Evolutionary conservation across 2,113 vertebrate genomes (phyloP).

Genomic region (Dryoscopus gambensis): DNA sequence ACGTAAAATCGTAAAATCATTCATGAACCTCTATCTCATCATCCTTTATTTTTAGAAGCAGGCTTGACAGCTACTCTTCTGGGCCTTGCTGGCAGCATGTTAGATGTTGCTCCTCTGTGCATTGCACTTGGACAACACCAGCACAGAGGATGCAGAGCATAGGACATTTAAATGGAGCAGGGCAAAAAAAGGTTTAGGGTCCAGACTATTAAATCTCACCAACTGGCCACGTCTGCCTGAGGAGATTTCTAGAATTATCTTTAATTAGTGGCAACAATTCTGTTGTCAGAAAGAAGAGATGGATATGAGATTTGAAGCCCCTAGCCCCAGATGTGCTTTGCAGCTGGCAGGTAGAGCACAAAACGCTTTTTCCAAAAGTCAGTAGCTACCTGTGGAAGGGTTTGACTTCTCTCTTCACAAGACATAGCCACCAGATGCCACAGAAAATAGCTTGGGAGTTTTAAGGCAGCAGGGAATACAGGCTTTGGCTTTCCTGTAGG

Average conservation of each 20-base stretch:
- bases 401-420: neutral
- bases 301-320: neutral
- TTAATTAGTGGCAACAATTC: neutral
- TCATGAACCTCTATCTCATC: neutral
- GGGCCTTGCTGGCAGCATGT: neutral
- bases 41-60: conserved; percentile 1
- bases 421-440: neutral
- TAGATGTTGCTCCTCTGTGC: neutral
- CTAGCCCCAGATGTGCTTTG: neutral
- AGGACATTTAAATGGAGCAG: neutral
- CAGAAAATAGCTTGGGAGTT: neutral
- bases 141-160: neutral
- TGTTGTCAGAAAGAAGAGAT: neutral
- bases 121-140: neutral
- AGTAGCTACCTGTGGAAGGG: neutral
- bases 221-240: neutral
- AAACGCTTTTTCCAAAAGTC: neutral
- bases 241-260: neutral
- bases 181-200: neutral
- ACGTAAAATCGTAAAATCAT: neutral
- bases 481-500: neutral
- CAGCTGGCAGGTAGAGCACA: neutral
- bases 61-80: conserved; percentile 1
- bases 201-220: neutral
- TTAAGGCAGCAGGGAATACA: neutral